Conservation (phyloP, 1,140 invertebrate species). For the Tribolium castaneum region DNA sequence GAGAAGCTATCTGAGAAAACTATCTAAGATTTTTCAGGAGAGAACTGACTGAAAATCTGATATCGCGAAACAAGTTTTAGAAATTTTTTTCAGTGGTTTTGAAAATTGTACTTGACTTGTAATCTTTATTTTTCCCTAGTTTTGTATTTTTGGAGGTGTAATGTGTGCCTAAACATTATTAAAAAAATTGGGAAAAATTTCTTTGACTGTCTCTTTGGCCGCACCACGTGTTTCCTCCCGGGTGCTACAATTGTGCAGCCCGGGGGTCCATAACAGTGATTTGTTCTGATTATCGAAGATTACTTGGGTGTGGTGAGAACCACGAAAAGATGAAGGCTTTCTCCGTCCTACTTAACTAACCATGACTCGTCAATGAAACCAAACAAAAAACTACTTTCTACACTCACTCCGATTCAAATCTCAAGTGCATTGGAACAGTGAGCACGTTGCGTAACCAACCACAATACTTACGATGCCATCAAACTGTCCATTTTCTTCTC, state of each 20-base stretch:
- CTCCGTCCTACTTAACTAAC: constrained; percentile 36
- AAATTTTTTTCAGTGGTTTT: too few species aligned
- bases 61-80: too few species aligned
- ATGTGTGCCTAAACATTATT: too few species aligned
- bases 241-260: neutral
- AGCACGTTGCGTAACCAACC: constrained; percentile 34
- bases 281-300: constrained; percentile 31
- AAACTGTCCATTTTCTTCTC: constrained; percentile 82
- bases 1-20: too few species aligned
- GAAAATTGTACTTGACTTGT: too few species aligned
- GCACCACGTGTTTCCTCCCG: neutral
- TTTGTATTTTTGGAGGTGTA: too few species aligned
- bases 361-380: constrained; percentile 39
- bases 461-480: constrained; percentile 74
- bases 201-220: too few species aligned
- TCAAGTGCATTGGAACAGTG: constrained; percentile 30
- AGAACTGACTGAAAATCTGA: too few species aligned
- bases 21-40: too few species aligned
- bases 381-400: constrained; percentile 45
- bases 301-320: constrained; percentile 34
- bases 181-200: too few species aligned
- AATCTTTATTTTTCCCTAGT: too few species aligned
- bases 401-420: constrained; percentile 17
- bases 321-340: constrained; percentile 34
- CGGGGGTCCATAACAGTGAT: constrained; percentile 4